These are phyloP conservation scores for Silurus lanzhouensis DNA, from an alignment of 2,797 vertebrate species.

Conservation along the genomic window DNA sequence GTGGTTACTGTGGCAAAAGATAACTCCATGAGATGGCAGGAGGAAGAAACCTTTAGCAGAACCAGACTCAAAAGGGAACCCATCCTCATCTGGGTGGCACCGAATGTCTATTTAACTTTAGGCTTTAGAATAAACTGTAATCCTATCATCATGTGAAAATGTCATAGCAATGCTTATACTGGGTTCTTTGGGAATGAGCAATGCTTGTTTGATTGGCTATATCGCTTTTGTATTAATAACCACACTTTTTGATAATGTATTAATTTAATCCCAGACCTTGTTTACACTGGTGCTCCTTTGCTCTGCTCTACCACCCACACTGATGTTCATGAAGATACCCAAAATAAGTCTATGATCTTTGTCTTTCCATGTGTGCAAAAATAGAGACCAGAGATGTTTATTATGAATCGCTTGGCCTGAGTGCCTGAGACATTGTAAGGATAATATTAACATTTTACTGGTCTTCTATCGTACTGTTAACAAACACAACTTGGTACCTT, in stretches of 20 bases:
- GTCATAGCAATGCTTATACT: background rate
- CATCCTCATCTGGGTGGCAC: too few species aligned
- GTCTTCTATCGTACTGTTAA: background rate
- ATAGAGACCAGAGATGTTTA: conserved; percentile 10
- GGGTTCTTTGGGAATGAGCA: background rate
- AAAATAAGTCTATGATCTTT: background rate
- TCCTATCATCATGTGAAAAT: background rate
- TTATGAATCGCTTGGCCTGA: background rate
- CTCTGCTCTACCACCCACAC: background rate
- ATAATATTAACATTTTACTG: background rate
- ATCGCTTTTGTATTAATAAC: background rate
- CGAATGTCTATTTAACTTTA: background rate
- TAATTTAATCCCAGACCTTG: background rate
- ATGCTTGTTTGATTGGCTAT: background rate
- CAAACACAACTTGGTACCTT: background rate
- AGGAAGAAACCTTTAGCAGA: too few species aligned
- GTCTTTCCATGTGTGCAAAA: background rate
- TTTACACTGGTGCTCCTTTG: background rate
- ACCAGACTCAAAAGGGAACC: too few species aligned
- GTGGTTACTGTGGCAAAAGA: too few species aligned
- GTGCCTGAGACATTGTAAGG: background rate
- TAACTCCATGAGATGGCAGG: too few species aligned
- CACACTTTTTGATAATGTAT: background rate
- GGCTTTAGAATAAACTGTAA: background rate
- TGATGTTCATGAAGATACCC: background rate